Percentiles rank a stretch among this genome's conserved stretches.
Conservation (phyloP, 2,888 invertebrate species). For the Pilophorus perplexus region DNA sequence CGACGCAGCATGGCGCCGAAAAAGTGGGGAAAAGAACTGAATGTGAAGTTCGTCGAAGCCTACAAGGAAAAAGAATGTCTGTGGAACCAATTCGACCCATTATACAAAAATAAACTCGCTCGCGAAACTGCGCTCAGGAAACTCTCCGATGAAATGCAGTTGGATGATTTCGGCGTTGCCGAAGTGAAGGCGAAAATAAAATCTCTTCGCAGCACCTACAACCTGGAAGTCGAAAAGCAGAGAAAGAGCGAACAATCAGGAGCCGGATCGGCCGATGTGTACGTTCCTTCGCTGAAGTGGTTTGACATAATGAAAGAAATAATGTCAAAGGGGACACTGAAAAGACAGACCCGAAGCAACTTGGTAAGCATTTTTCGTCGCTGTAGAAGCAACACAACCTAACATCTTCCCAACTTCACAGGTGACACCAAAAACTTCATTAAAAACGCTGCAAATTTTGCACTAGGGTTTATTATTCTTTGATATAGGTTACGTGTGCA, state of each 20-base stretch:
- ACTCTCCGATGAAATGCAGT: conserved; percentile 16
- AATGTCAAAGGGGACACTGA: background rate
- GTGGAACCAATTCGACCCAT: conserved; percentile 14
- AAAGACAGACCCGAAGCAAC: background rate
- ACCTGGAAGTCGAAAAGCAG: conserved; percentile 8
- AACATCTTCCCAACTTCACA: no score
- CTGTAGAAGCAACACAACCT: no score
- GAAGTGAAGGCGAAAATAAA: conserved; percentile 11
- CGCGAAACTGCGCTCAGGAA: conserved; percentile 16
- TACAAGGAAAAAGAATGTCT: no score
- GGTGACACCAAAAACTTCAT: no score
- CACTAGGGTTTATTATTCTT: no score
- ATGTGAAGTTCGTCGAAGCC: no score
- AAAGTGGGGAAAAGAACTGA: no score
- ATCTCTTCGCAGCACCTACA: background rate
- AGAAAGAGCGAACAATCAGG: conserved; percentile 9
- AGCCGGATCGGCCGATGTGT: background rate
- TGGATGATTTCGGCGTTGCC: conserved; percentile 3
- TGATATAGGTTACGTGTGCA: no score
- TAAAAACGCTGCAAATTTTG: no score
- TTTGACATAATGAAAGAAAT: background rate
- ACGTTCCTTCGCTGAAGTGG: conserved; percentile 8
- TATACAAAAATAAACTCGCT: conserved; percentile 19
- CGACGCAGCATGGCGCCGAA: no score
- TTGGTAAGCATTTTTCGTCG: background rate